A percentile compares a stretch with the other conserved stretches of the same genome.
phyloP scores from a whole-genome alignment of 2,888 invertebrate genomes.

The Drosophila paramelanica region DNA sequence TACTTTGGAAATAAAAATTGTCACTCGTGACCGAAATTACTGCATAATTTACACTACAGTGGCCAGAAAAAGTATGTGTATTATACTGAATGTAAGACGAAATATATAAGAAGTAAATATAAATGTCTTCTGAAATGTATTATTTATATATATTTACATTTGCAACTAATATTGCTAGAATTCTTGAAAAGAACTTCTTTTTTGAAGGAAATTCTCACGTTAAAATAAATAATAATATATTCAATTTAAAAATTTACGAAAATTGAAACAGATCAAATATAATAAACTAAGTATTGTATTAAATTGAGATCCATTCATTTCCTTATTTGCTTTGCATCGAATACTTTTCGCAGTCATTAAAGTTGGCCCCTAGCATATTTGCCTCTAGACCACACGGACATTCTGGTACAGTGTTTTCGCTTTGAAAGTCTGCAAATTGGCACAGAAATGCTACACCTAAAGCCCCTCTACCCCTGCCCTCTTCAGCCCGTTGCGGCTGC shows the following conservation, averaged over 20 bases:
- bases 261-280: too few species aligned
- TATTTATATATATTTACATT: not conserved
- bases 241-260: too few species aligned
- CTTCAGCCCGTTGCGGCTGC: not conserved
- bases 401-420: slow-evolving; percentile 9
- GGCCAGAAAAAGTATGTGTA: slow-evolving; percentile 1
- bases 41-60: not conserved
- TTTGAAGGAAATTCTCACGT: too few species aligned
- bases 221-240: too few species aligned
- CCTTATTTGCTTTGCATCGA: slow-evolving; percentile 1
- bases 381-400: slow-evolving; percentile 8
- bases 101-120: not conserved
- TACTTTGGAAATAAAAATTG: not conserved
- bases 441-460: slow-evolving; percentile 39
- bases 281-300: not conserved
- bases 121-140: not conserved
- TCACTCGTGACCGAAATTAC: not conserved
- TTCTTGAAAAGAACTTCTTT: too few species aligned
- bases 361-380: not conserved
- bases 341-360: slow-evolving; percentile 27
- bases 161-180: too few species aligned
- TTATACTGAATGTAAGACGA: not conserved
- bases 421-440: slow-evolving; percentile 58
- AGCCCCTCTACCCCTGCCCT: not conserved
- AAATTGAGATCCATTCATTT: slow-evolving; percentile 6